Percentiles rank a stretch among this genome's conserved stretches.
Evolutionary conservation across 2,797 vertebrate species (phyloP).

Genomic region (Aratinga solstitialis): DNA sequence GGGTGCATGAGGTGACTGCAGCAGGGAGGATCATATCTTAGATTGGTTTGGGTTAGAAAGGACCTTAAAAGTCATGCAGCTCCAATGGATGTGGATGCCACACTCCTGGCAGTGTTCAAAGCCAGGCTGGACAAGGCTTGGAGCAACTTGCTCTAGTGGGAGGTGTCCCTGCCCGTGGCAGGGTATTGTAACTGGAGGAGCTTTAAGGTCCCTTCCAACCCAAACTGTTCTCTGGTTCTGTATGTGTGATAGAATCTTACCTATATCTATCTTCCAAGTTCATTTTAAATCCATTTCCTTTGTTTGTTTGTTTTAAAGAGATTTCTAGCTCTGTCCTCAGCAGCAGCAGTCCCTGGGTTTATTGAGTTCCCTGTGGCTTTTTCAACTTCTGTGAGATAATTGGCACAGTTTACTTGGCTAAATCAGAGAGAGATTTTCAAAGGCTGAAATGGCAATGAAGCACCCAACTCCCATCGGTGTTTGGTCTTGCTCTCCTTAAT

Average conservation of each 20-base stretch:
- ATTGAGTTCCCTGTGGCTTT: not conserved
- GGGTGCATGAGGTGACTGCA: fast-evolving
- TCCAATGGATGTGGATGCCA: not conserved
- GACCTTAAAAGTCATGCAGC: not conserved
- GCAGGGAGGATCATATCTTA: not conserved
- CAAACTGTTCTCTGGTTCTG: not conserved
- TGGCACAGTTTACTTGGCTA: conserved; percentile 16
- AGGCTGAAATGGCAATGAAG: conserved; percentile 1
- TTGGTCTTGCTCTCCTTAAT: not conserved
- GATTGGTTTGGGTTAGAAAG: not conserved
- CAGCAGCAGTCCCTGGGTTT: not conserved
- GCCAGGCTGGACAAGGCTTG: not conserved
- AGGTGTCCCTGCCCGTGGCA: not conserved
- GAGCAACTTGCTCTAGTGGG: not conserved
- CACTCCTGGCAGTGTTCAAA: not conserved
- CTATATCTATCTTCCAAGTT: not conserved
- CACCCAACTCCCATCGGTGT: not conserved
- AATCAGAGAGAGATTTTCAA: conserved; percentile 25
- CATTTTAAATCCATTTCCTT: not conserved
- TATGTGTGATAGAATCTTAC: not conserved
- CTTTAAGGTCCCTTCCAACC: not conserved
- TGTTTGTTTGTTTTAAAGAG: not conserved
- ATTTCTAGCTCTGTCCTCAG: not conserved
- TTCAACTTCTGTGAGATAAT: not conserved
- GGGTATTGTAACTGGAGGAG: not conserved